Conservation (phyloP, 2,888 invertebrate genomes). For the Caenorhabditis sp. region DNA sequence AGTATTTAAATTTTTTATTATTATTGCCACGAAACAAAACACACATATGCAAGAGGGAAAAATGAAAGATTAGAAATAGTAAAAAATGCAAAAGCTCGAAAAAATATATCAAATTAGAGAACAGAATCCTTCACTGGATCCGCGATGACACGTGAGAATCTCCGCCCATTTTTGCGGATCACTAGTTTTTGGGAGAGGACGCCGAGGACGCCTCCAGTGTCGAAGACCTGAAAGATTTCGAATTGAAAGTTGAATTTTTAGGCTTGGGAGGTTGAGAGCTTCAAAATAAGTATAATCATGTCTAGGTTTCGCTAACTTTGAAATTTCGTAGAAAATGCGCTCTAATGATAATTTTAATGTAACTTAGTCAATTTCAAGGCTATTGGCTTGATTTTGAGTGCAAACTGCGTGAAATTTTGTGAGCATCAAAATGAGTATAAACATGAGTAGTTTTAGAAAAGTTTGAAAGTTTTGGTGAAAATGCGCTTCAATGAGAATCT, state of each 20-base stretch:
- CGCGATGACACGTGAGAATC: conserved; percentile 71
- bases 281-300: no score
- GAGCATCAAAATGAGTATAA: no score
- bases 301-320: no score
- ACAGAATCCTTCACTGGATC: conserved; percentile 73
- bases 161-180: conserved; percentile 61
- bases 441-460: no score
- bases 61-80: neutral
- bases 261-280: neutral
- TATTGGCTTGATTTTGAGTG: no score
- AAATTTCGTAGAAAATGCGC: no score
- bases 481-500: no score
- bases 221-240: conserved; percentile 69
- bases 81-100: neutral
- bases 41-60: neutral
- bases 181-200: conserved; percentile 71
- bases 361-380: no score
- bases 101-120: conserved; percentile 51
- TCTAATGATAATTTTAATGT: no score
- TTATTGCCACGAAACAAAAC: conserved; percentile 2
- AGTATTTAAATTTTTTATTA: neutral
- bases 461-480: no score
- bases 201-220: conserved; percentile 73
- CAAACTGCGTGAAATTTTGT: no score
- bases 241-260: no score